A percentile compares a stretch with the other conserved stretches of the same genome.
Evolutionary conservation across 64 coral and sea anemone species (phyloP).

Genomic region (Orbicella faveolata): DNA sequence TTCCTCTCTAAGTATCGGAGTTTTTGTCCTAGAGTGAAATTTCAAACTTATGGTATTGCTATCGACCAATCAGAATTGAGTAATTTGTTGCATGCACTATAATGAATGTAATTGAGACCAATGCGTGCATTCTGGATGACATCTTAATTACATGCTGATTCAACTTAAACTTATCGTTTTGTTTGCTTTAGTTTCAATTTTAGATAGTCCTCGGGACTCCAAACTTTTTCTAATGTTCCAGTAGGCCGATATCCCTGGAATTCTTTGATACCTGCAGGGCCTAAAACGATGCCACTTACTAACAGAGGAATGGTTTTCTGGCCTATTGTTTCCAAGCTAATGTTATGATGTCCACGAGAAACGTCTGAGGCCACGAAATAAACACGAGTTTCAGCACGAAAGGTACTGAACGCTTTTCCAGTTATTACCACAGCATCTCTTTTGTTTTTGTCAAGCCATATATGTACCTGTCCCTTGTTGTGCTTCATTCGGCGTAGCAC

Average conservation of each 20-base stretch:
- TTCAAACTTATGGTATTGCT: too few species aligned
- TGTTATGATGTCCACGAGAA: slow-evolving; percentile 11
- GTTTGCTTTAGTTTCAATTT: not conserved
- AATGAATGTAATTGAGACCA: too few species aligned
- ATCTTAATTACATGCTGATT: too few species aligned
- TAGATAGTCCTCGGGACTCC: slow-evolving; percentile 10
- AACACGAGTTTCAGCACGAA: slow-evolving; percentile 19
- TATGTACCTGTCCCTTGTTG: not conserved
- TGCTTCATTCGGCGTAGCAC: not conserved
- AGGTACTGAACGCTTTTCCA: not conserved
- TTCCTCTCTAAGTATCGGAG: too few species aligned
- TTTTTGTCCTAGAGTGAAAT: too few species aligned
- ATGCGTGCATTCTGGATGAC: too few species aligned
- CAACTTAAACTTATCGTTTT: too few species aligned
- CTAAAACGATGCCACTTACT: slow-evolving; percentile 9
- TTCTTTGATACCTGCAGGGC: not conserved
- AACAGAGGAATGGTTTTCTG: not conserved
- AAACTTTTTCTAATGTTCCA: slow-evolving; percentile 20
- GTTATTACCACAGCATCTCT: not conserved
- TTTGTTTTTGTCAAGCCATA: slow-evolving; percentile 37
- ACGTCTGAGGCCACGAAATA: not conserved
- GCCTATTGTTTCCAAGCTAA: slow-evolving; percentile 14
- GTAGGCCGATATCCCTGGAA: slow-evolving; percentile 18
- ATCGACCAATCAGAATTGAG: too few species aligned
- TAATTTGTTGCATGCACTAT: too few species aligned